A percentile compares a stretch with the other conserved stretches of the same genome.
phyloP scores from a whole-genome alignment of 2,113 vertebrate species.

The Stictonetta naevosa region DNA sequence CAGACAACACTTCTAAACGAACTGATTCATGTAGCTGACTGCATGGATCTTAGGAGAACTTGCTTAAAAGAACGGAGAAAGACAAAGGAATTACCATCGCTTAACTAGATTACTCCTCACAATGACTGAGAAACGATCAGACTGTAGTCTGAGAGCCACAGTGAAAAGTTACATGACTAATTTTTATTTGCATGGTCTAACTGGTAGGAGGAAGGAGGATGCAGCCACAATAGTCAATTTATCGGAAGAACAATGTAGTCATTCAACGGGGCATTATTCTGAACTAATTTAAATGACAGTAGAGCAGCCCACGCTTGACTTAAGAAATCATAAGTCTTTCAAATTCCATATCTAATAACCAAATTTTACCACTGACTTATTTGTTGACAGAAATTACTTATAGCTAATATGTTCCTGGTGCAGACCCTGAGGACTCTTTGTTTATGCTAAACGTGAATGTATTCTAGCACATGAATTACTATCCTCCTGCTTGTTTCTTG shows the following conservation, averaged over 20 bases:
- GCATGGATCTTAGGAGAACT: not conserved
- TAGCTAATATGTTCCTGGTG: slow-evolving; percentile 51
- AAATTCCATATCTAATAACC: slow-evolving; percentile 11
- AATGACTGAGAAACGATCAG: not conserved
- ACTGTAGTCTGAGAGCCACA: not conserved
- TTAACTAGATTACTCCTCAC: not conserved
- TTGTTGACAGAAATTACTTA: slow-evolving; percentile 58
- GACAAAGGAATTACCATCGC: not conserved
- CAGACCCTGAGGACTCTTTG: slow-evolving; percentile 62
- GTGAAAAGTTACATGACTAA: slow-evolving; percentile 31
- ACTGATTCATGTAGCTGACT: not conserved
- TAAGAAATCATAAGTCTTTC: slow-evolving; percentile 31
- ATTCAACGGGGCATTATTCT: slow-evolving; percentile 45
- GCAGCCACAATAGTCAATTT: slow-evolving; percentile 56
- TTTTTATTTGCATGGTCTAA: slow-evolving; percentile 52
- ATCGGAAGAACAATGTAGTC: slow-evolving; percentile 38
- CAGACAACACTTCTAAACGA: not conserved
- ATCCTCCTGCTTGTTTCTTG: slow-evolving; percentile 74
- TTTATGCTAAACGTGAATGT: slow-evolving; percentile 70
- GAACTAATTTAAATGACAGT: slow-evolving; percentile 15
- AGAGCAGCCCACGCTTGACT: slow-evolving; percentile 7
- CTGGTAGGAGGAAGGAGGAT: slow-evolving; percentile 39
- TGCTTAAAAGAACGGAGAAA: not conserved
- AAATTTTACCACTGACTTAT: slow-evolving; percentile 36
- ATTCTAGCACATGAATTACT: slow-evolving; percentile 77